Base-by-base conservation (phyloP, 2,888 invertebrate genomes). In the Drosophila meridionalis region DNA sequence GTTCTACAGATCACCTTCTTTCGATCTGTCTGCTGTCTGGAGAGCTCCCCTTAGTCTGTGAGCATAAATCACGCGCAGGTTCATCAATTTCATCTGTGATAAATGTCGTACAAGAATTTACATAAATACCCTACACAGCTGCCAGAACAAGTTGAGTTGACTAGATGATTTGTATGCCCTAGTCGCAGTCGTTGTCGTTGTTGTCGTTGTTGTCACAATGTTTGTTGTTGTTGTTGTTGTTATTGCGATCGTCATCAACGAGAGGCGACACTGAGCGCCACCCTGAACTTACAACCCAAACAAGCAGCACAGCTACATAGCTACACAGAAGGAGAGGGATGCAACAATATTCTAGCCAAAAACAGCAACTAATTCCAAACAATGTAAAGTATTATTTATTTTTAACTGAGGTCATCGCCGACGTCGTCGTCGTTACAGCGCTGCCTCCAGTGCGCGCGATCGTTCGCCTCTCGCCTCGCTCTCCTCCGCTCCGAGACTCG, bases 381-480 rank as follows among this genome's bases (percentile, higher is more conserved):
- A 87, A 80, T 90, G 89, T 90, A 89, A 89, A 80, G 89, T 88
- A 89, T 89, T 89, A 90, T 86, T 90, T 87, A 87, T 90, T 87
- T 87, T 85, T 90, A 87, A 89, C 89, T 87, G 90, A 87, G 87
- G 87, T 87, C 87, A 87, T 89, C 90, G 79, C 62, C 89, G 79
- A 58, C 65, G 67, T 60, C 64, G 73, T 52, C 65, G 76, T 81
- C 89, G 70, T 88, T 88, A 88, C 81, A 78, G 32, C 72, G 72
- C 47, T 71, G 56, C 56, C 63, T 56, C 59, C 59, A 62, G 60
- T 75, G 42, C 14, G 40, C 7, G n/a, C 58, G 48, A 38, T 28
- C 9, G 20, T 12, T 48, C 2, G 36, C 36, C 42, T 52, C 26
- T 36, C 32, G 20, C 20, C 20, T 20, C 42, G 8, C 43, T 28